A percentile compares a stretch with the other conserved stretches of the same genome.
phyloP scores from a whole-genome alignment of 2,797 vertebrate genomes.

The Dipus sagitta region DNA sequence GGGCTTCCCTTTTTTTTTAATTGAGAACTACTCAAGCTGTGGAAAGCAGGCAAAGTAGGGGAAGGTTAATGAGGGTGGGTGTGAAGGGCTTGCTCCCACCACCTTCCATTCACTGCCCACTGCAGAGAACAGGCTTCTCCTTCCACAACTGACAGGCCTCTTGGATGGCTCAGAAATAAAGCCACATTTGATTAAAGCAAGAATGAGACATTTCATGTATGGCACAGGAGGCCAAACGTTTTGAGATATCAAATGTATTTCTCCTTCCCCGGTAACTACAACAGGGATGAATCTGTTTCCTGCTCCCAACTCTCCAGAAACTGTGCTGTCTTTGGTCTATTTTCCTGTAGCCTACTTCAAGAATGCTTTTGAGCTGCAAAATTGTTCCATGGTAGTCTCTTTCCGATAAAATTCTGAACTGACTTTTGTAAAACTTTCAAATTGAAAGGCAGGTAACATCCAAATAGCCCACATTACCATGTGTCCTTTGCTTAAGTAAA shows the following conservation, averaged over 20 bases:
- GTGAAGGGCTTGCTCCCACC: neutral
- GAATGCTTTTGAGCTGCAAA: conserved; percentile 13
- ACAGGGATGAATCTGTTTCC: conserved; percentile 48
- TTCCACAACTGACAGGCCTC: conserved; percentile 5
- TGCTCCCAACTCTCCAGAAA: neutral
- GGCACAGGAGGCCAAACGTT: conserved; percentile 39
- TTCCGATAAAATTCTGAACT: conserved; percentile 72
- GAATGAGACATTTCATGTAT: conserved; percentile 17
- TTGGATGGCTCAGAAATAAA: conserved; percentile 34
- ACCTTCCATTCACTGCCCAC: neutral
- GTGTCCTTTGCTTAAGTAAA: conserved; percentile 38
- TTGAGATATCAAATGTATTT: conserved; percentile 57
- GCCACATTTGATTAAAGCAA: neutral
- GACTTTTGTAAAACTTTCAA: conserved; percentile 77
- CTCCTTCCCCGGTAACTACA: conserved; percentile 50
- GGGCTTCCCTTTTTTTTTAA: neutral
- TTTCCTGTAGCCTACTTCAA: neutral
- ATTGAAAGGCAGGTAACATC: conserved; percentile 29
- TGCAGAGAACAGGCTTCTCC: neutral
- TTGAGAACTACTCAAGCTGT: neutral
- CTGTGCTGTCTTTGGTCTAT: neutral
- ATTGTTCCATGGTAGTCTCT: conserved; percentile 8
- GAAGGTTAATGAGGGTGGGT: neutral
- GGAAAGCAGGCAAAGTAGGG: neutral
- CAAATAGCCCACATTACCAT: conserved; percentile 27